phyloP scores from a whole-genome alignment of 2,797 vertebrate genomes.

The Hirundo rustica region DNA sequence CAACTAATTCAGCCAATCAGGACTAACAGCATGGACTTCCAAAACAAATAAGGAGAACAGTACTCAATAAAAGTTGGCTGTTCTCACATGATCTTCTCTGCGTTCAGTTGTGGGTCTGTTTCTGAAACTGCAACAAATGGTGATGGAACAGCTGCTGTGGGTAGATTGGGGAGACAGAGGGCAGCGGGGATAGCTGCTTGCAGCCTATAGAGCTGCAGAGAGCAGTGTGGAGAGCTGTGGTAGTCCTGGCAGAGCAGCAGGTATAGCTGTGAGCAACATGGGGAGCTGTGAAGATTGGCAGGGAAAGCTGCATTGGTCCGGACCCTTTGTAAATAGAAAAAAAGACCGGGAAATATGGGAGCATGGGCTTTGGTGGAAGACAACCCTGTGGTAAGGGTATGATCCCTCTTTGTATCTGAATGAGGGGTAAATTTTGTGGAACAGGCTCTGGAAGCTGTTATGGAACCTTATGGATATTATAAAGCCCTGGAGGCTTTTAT shows the following conservation, averaged over 20 bases:
- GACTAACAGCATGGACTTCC: not conserved
- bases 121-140: not conserved
- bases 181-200: too few relatives aligned
- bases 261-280: not conserved
- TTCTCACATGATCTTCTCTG: not conserved
- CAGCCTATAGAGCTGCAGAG: not conserved
- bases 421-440: not conserved
- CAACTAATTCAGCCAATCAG: not conserved
- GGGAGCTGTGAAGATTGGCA: not conserved
- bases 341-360: not conserved
- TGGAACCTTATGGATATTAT: not conserved
- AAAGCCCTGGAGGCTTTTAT: too few relatives aligned
- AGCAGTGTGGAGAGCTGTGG: not conserved
- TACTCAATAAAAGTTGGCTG: not conserved
- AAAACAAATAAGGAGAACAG: not conserved
- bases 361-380: not conserved
- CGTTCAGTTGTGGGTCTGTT: not conserved
- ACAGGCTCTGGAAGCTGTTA: not conserved
- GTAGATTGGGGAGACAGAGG: not conserved
- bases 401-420: not conserved
- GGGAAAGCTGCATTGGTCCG: fast-evolving
- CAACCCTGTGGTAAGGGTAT: not conserved
- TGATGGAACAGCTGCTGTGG: too few relatives aligned
- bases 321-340: not conserved
- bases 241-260: not conserved